Evolutionary conservation across 2,113 vertebrate genomes (phyloP), one percentile per base, ranked within the genome.

Genomic region (Lampris megalopsis): DNA sequence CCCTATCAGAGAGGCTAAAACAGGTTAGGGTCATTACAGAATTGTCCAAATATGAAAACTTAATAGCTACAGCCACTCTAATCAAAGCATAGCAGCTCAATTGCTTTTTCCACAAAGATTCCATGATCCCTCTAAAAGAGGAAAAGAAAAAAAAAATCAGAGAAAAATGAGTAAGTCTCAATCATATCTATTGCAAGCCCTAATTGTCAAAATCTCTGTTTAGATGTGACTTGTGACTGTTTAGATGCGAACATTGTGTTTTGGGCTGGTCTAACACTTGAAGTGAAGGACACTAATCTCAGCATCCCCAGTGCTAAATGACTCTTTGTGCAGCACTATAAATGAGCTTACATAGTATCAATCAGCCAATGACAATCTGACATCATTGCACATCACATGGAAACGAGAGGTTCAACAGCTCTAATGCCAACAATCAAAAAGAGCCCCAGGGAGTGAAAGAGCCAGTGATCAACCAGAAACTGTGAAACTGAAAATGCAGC

Each of bases 291-390:
- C 50, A 13, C 2, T 36, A 57, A 37, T 59, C 37, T 6, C 5
- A 13, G 11, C 7, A 62, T 47, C 65, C 35, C 50, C 73, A 61
- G 54, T 40, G 63, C 41, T 63, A 45, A 45, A 11, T 2, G 50
- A 24, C 4, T 60, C 47, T 68, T 76, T 61, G 4, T 78, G 56
- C 13, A 57, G 71, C 49, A 70, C 24, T 53, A 66, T 67, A 73
- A 71, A 71, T 24, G 24, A 24, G 24, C 24, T 24, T 24, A 24
- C 24, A 24, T 24, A 24, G 24, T 24, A 24, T 80, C 67, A 41
- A 77, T 63, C 64, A 86, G 71, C 85, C 43, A 66, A 59, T 77
- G 85, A 92, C 91, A 92, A 92, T 92, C 90, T 81, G 70, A 11
- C 50, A 64, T 81, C 57, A 49, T 60, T 64, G 64, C 56, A 63